Conservation (phyloP, 2,113 vertebrate genomes). For the Eclectus roratus region DNA sequence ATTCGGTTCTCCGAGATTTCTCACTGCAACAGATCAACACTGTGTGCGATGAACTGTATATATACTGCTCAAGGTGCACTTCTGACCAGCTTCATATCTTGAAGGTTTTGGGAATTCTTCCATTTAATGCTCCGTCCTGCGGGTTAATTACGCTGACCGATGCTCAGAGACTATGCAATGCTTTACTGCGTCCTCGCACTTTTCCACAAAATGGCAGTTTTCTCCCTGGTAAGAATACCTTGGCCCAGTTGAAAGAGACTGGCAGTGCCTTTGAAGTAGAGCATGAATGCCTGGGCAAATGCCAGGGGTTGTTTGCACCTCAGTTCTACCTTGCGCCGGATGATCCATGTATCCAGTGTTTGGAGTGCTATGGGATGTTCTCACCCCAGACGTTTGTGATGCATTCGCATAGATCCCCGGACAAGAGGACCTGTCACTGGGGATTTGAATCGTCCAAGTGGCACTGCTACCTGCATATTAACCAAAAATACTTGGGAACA, state of each 20-base stretch:
- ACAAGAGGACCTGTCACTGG: conserved; percentile 99
- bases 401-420: conserved; percentile 94
- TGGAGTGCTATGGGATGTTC: conserved; percentile 95
- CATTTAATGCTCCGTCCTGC: conserved; percentile 95
- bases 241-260: conserved; percentile 86
- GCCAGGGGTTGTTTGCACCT: conserved; percentile 94
- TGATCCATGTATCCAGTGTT: conserved; percentile 92
- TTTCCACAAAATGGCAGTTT: conserved; percentile 80
- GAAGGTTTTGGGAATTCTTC: conserved; percentile 96
- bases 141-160: conserved; percentile 96
- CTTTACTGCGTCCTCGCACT: conserved; percentile 88
- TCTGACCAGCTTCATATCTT: conserved; percentile 96
- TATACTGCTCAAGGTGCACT: conserved; percentile 95
- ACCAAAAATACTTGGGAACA: conserved; percentile 88
- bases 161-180: conserved; percentile 94
- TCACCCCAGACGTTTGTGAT: conserved; percentile 97
- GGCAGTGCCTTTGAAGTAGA: conserved; percentile 95
- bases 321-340: conserved; percentile 92
- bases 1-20: conserved; percentile 95
- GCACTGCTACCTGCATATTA: conserved; percentile 96
- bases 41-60: conserved; percentile 94
- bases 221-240: conserved; percentile 80
- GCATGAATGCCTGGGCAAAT: conserved; percentile 96
- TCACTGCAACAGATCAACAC: conserved; percentile 97
- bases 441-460: conserved; percentile 97